Conservation (phyloP, 2,113 vertebrate genomes). For the Fulica atra region DNA sequence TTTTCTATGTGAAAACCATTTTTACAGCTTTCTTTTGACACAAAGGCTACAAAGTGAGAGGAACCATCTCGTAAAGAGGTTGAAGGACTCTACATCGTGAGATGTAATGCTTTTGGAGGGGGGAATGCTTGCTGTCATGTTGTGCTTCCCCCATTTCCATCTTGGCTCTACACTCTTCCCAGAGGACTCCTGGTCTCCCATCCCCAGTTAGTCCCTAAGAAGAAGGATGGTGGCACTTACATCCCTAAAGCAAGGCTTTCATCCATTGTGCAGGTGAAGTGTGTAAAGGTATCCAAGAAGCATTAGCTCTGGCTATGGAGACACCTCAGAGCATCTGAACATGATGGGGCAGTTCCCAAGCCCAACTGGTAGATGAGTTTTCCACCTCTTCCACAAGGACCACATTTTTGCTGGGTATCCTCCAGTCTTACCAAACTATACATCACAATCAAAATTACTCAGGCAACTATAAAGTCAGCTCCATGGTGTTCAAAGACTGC, state of each 20-base stretch:
- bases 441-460: not conserved
- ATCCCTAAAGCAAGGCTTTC: not conserved
- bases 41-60: fast-evolving
- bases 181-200: not conserved
- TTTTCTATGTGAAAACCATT: fast-evolving
- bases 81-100: not conserved
- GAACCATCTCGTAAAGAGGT: not conserved
- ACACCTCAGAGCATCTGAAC: not conserved
- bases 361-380: not conserved
- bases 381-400: not conserved
- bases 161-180: not conserved
- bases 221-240: not conserved
- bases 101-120: not conserved
- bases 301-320: not conserved
- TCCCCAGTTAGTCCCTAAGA: not conserved
- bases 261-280: fast-evolving
- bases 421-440: not conserved
- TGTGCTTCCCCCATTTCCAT: not conserved
- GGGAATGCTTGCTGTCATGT: not conserved
- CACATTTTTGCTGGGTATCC: not conserved
- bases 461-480: not conserved
- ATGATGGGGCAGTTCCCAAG: not conserved
- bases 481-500: not conserved
- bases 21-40: not conserved
- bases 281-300: not conserved